These are phyloP conservation scores for Zoanthus sociatus DNA, from an alignment of 92 coral and sea anemone genomes.

Conservation along the genomic window DNA sequence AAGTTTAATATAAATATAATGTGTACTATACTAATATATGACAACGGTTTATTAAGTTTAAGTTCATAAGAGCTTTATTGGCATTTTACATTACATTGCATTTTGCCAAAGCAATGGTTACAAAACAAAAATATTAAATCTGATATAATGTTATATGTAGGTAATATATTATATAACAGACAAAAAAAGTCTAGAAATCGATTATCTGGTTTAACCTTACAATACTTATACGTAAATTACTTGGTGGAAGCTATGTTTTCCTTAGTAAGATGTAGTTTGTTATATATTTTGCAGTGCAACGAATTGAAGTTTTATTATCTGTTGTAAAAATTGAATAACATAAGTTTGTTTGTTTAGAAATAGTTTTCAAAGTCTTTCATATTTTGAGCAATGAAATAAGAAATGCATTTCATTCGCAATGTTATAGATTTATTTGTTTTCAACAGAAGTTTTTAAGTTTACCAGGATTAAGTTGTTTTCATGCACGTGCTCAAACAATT, in stretches of 20 bases:
- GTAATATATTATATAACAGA: not conserved
- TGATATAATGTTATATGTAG: not conserved
- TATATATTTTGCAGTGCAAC: not conserved
- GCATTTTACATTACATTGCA: slow-evolving; percentile 31
- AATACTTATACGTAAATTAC: slow-evolving; percentile 19
- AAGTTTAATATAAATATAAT: slow-evolving; percentile 21
- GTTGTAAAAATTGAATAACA: not conserved
- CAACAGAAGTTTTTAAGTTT: not conserved
- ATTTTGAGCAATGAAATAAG: slow-evolving; percentile 5
- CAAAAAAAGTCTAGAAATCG: slow-evolving; percentile 21
- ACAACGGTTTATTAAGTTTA: slow-evolving; percentile 15
- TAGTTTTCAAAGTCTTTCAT: not conserved
- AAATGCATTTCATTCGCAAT: slow-evolving; percentile 2
- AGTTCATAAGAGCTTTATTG: slow-evolving; percentile 9
- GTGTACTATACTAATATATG: slow-evolving; percentile 21
- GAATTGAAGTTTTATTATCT: slow-evolving; percentile 14
- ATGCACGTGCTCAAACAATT: slow-evolving; percentile 1
- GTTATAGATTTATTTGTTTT: not conserved
- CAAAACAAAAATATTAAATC: not conserved
- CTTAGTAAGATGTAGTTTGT: not conserved
- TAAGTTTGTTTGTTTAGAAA: not conserved
- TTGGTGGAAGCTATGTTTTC: slow-evolving; percentile 18
- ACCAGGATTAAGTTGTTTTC: not conserved
- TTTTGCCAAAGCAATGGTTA: slow-evolving; percentile 15
- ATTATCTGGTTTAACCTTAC: slow-evolving; percentile 21